Percentiles rank a stretch among this genome's conserved stretches.
Conservation (phyloP, 1,140 invertebrate genomes). For the Drosophila rufa region DNA sequence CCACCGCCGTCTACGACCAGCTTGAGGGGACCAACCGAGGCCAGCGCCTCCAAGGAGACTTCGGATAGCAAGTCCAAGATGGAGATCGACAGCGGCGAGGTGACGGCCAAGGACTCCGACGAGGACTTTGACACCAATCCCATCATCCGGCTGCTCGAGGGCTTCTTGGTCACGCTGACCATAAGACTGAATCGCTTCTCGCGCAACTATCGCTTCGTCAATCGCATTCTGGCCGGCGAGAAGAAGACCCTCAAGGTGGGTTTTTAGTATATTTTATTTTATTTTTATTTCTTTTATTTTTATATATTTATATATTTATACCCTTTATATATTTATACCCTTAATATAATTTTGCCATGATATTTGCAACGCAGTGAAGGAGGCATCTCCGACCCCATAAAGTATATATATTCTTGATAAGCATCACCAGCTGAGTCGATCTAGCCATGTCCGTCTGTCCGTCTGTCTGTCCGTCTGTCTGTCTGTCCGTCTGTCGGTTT, state of each 20-base stretch:
- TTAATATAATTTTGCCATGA: too few species aligned
- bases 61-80: constrained; percentile 78
- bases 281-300: too few species aligned
- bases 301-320: too few species aligned
- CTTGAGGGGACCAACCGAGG: constrained; percentile 34
- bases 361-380: too few species aligned
- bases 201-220: constrained; percentile 96
- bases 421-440: too few species aligned
- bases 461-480: too few species aligned
- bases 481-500: too few species aligned
- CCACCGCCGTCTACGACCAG: constrained; percentile 21
- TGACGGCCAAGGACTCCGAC: constrained; percentile 78
- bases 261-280: neutral
- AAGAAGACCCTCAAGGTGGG: constrained; percentile 94
- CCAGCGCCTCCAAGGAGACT: constrained; percentile 66
- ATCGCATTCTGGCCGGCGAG: constrained; percentile 90
- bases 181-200: constrained; percentile 94
- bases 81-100: constrained; percentile 73
- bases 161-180: constrained; percentile 95
- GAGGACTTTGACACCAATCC: constrained; percentile 81
- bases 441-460: too few species aligned
- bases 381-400: too few species aligned
- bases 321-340: too few species aligned
- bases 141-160: constrained; percentile 86
- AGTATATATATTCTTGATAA: too few species aligned